A percentile compares a stretch with the other conserved stretches of the same genome.
Conservation (phyloP, 2,888 invertebrate genomes). For the Tinea trinotella region DNA sequence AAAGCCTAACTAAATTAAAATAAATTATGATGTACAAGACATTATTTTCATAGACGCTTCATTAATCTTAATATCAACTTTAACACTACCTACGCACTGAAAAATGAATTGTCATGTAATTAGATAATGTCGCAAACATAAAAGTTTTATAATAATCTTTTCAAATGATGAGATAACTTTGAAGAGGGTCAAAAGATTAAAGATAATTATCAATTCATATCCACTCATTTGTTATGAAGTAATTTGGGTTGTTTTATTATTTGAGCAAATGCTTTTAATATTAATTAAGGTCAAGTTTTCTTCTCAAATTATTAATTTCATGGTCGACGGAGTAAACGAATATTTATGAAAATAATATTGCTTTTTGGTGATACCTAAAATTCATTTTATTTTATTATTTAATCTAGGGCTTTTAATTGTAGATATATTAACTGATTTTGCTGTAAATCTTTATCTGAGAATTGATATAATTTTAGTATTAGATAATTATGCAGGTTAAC, state of each 20-base stretch:
- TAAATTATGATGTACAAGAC: constrained; percentile 9
- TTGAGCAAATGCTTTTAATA: not conserved
- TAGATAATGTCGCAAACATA: constrained; percentile 15
- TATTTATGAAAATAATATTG: not conserved
- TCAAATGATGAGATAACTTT: constrained; percentile 11
- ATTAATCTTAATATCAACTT: constrained; percentile 7
- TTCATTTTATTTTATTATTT: not conserved
- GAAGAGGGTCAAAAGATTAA: constrained; percentile 16
- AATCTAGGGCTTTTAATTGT: not conserved
- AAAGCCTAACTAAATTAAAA: constrained; percentile 8
- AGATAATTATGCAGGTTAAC: not conserved
- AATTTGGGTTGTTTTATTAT: constrained; percentile 8
- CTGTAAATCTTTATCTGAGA: not conserved
- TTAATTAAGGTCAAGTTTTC: not conserved
- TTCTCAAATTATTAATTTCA: not conserved
- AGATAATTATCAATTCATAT: constrained; percentile 7
- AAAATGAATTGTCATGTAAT: constrained; percentile 10
- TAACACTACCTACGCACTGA: not conserved
- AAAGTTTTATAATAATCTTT: constrained; percentile 13
- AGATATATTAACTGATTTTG: not conserved
- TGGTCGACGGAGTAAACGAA: too few relatives aligned
- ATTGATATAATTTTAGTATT: too few relatives aligned
- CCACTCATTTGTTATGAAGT: not conserved
- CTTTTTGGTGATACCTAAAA: not conserved
- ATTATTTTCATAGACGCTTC: not conserved